Conservation (phyloP, 2,888 invertebrate species). For the Oxytorus armatus region DNA sequence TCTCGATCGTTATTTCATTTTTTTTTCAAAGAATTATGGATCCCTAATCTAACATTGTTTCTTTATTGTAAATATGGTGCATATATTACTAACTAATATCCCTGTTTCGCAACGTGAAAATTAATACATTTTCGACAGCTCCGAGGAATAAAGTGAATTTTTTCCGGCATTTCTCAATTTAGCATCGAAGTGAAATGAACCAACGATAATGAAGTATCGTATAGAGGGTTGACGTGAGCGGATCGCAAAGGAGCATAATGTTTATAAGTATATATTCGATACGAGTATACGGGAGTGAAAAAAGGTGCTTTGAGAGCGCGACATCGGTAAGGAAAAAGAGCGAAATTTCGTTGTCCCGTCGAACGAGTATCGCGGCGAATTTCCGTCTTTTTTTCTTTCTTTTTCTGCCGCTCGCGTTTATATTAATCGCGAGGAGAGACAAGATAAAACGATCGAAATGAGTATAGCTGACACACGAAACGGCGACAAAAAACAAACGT, state of each 20-base stretch:
- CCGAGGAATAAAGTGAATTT: constrained; percentile 6
- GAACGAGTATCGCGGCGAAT: constrained; percentile 13
- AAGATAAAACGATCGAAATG: constrained; percentile 54
- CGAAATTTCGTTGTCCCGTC: constrained; percentile 42
- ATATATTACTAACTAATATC: too few relatives aligned
- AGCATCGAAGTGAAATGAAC: neutral
- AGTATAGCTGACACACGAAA: constrained; percentile 49
- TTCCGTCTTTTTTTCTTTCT: constrained; percentile 19
- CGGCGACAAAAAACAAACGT: constrained; percentile 38
- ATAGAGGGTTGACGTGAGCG: constrained; percentile 2
- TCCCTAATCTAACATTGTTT: neutral
- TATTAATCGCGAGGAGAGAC: constrained; percentile 52
- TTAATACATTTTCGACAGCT: constrained; percentile 22
- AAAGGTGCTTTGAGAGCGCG: constrained; percentile 42
- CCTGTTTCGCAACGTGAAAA: neutral
- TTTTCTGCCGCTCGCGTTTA: constrained; percentile 59
- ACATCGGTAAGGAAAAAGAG: constrained; percentile 33
- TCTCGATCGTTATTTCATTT: too few relatives aligned
- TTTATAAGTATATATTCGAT: neutral
- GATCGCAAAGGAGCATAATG: neutral
- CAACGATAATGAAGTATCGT: neutral
- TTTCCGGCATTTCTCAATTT: constrained; percentile 4
- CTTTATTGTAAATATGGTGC: too few relatives aligned
- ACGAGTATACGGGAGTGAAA: constrained; percentile 8
- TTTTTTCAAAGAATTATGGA: too few relatives aligned